Conservation (phyloP, 1,140 invertebrate genomes). For the Chironomus striatipennis region DNA sequence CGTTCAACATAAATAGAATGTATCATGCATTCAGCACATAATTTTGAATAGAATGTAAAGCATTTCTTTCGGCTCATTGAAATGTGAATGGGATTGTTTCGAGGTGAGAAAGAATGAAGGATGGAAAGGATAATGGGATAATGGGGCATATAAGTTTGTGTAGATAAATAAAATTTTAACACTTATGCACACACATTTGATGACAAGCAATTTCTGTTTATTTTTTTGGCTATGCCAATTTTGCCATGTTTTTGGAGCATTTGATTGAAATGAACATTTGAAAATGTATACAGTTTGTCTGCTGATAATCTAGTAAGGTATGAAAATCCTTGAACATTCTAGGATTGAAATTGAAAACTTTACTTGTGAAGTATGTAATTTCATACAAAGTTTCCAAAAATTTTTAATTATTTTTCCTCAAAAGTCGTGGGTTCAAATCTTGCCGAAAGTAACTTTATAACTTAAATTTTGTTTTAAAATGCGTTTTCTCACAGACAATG, state of each 20-base stretch:
- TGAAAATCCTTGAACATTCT: too few relatives aligned
- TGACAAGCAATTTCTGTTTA: neutral
- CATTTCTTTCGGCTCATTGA: slow-evolving; percentile 1
- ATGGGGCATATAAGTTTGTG: neutral
- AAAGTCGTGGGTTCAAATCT: too few relatives aligned
- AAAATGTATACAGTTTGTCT: too few relatives aligned
- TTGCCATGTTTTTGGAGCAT: neutral
- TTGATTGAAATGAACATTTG: too few relatives aligned
- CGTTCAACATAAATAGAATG: neutral
- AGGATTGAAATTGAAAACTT: too few relatives aligned
- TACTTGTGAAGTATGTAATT: too few relatives aligned
- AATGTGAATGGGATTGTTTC: neutral
- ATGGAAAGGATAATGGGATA: neutral
- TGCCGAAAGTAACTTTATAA: too few relatives aligned
- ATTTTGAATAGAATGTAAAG: neutral
- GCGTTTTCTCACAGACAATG: too few relatives aligned
- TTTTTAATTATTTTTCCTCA: too few relatives aligned
- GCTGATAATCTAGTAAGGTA: too few relatives aligned
- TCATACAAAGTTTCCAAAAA: too few relatives aligned
- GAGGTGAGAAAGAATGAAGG: neutral
- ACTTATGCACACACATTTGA: neutral
- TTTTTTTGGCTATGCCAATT: neutral
- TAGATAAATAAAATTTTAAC: neutral
- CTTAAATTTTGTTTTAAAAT: too few relatives aligned
- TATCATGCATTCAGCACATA: neutral